Evolutionary conservation across 2,113 vertebrate species (phyloP), one percentile per base, ranked within the genome.

Genomic region (Calyptomena viridis): DNA sequence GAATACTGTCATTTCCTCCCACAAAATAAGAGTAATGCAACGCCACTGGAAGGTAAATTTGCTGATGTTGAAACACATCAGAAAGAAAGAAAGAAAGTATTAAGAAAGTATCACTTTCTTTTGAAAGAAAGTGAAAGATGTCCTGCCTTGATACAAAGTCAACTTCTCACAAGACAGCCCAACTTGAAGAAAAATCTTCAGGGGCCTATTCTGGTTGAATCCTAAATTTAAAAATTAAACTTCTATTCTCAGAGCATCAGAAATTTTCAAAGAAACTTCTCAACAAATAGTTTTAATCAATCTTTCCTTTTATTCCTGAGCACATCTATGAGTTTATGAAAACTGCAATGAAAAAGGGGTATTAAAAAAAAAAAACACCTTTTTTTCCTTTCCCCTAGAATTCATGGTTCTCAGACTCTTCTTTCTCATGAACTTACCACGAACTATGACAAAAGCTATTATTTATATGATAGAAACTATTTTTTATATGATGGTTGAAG

Each of bases 311-410:
- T 64, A 80, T 35, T 90, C 35, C 19, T 47, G 19, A 62, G 18
- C 30, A 40, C 2, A 10, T 9, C 22, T 47, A 25, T 21, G 4
- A 58, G 14, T 37, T 52, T 67, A 23, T 23, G n/a, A 92, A 76
- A 40, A 56, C 15, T 28, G 11, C 63, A 94, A n/a, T 44, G 31
- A 88, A 64, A 64, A 63, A 6, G 39, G 21, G 1, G 4, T 39
- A 16, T 20, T 20, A 4, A 13, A 44, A 31, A 39, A 1, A 42
- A 69, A 31, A n/a, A n/a, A n/a, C n/a, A n/a, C 2, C 4, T 4
- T 6, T 14, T 69, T 59, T 68, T 35, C 24, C 49, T 64, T 66
- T 87, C 24, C 21, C 46, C 49, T 37, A 44, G 31, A 80, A 86
- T 8, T 44, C 3, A 4, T 33, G 5, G n/a, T 47, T 83, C 53